Evolutionary conservation across 1,140 invertebrate species (phyloP), one percentile per base, ranked within the genome.

Genomic region (Papilio glaucus): DNA sequence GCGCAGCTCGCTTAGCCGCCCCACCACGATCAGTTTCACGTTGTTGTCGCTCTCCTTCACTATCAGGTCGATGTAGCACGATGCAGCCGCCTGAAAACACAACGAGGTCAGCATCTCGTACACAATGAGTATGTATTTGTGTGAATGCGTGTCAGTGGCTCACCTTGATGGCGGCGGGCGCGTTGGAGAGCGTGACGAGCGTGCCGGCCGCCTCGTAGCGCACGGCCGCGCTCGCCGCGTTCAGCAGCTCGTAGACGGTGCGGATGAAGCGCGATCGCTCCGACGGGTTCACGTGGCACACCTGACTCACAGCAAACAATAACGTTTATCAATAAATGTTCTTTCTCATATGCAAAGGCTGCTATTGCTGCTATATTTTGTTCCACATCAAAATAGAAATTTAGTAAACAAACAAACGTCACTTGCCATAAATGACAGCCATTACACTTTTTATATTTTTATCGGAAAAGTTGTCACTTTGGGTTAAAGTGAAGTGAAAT

Each of bases 1-100:
- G 79, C 97, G 97, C 84, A 99, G 95, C 2, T 97, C 96, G 81
- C 99, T 97, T 67, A 99, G 94, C 61, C 98, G 96, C 88, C 99
- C 99, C 73, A 99, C 94, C 1, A 99, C 99, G 82, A 99, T 99
- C 60, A 99, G 94, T 93, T 99, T 99, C 0, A 99, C 99, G 94
- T 99, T 99, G 93, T 99, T 99, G 89, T 99, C 99, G 92, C 98
- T 99, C 93, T 99, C 99, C 94, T 99, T 99, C 4, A 99, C 97
- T 75, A 99, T 98, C 74, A 99, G 93, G 85, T 99, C 99, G 84
- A 99, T 99, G 91, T 99, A 99, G 92, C 98, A 99, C 38, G 96
- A 97, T 12, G 99, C 99, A 29, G 99, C 99, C 33, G 98, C 98
- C 95, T 96, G 83, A 33, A 0, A 15, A 68, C 21, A 65, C 37